Evolutionary conservation across 2,113 vertebrate genomes (phyloP).

Genomic region (Sisor rabdophorus): DNA sequence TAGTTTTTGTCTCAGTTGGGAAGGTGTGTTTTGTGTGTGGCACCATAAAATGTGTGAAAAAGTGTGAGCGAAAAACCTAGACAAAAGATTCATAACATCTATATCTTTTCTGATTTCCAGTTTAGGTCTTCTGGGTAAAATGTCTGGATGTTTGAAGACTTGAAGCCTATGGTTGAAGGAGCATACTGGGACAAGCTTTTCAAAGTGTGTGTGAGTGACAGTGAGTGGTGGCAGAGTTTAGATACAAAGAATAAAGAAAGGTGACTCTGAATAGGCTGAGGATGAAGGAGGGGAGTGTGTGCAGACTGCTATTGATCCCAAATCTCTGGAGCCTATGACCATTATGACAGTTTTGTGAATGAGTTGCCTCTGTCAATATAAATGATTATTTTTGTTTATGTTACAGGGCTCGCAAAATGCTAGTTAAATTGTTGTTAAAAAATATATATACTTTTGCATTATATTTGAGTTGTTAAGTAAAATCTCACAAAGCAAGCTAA

Average conservation of each 20-base stretch:
- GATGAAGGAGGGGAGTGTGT: constrained; percentile 10
- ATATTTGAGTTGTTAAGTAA: too few relatives aligned
- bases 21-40: background rate
- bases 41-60: too few relatives aligned
- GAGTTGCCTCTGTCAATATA: background rate
- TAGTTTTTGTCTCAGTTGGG: background rate
- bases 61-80: too few relatives aligned
- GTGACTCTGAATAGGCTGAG: constrained; percentile 33
- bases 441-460: too few relatives aligned
- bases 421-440: too few relatives aligned
- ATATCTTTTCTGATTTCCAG: background rate
- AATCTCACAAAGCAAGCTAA: too few relatives aligned
- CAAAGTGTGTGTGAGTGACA: constrained; percentile 24
- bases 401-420: too few relatives aligned
- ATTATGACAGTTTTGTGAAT: constrained; percentile 2
- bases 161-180: background rate
- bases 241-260: constrained; percentile 33
- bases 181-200: constrained; percentile 15
- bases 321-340: too few relatives aligned
- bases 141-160: background rate
- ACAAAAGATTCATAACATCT: too few relatives aligned
- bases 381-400: background rate
- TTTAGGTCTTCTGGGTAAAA: background rate
- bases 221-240: constrained; percentile 33
- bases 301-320: constrained; percentile 31